Conservation (phyloP, 1,140 invertebrate genomes). For the Cotesia vestalis region DNA sequence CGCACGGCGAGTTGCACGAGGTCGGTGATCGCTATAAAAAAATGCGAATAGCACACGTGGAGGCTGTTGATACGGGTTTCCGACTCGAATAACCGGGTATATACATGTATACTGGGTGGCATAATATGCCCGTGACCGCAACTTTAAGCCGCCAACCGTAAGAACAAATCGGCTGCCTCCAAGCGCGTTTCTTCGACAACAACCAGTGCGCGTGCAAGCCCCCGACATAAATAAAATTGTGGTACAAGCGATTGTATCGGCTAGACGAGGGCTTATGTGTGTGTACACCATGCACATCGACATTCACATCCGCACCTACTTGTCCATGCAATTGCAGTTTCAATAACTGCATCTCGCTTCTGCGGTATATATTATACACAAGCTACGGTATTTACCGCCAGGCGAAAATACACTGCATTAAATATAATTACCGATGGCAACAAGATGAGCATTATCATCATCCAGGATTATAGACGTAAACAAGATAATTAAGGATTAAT, state of each 20-base stretch:
- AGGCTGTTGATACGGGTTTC: constrained; percentile 58
- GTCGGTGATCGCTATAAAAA: constrained; percentile 66
- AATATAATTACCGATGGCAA: no score
- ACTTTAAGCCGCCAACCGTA: constrained; percentile 40
- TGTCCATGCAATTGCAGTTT: no score
- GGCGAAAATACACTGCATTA: no score
- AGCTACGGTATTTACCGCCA: no score
- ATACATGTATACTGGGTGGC: constrained; percentile 25
- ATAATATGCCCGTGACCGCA: constrained; percentile 25
- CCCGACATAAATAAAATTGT: constrained; percentile 42
- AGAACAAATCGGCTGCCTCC: constrained; percentile 45
- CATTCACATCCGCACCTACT: no score
- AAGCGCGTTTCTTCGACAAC: constrained; percentile 26
- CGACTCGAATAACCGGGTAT: constrained; percentile 7
- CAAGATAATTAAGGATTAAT: no score
- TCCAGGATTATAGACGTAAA: no score
- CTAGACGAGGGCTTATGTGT: constrained; percentile 4
- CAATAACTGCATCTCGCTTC: no score
- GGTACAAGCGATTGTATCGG: constrained; percentile 44
- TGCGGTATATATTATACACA: no score
- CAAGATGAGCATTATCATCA: no score
- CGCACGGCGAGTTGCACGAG: constrained; percentile 63
- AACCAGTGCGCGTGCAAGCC: constrained; percentile 50
- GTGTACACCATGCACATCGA: background rate
- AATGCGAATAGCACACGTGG: constrained; percentile 62